Conservation (phyloP, 2,888 invertebrate species). For the Aethes cnicana region DNA sequence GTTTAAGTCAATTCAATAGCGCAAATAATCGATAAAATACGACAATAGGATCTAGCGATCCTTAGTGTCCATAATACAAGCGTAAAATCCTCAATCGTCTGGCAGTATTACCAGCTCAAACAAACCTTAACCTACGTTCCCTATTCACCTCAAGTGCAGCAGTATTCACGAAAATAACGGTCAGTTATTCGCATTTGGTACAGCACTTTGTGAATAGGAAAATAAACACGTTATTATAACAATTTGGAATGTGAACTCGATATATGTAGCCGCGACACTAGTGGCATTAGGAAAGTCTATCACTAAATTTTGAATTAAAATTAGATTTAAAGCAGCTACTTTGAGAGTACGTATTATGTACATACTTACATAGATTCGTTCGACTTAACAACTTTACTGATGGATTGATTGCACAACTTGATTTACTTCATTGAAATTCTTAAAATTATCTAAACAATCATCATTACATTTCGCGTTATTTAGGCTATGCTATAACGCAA, state of each 20-base stretch:
- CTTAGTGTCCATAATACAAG: background rate
- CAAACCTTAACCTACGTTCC: conserved; percentile 39
- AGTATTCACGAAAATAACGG: conserved; percentile 70
- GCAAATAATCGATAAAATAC: no score
- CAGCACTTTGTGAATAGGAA: conserved; percentile 70
- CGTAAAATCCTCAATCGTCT: conserved; percentile 10
- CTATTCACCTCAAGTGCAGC: conserved; percentile 80
- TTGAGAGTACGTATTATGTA: no score
- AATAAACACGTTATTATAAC: conserved; percentile 43
- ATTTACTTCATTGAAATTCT: no score
- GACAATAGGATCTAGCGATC: background rate
- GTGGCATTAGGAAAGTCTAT: conserved; percentile 17
- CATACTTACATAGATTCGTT: no score
- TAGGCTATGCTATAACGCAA: no score
- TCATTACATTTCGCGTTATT: no score
- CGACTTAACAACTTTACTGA: no score
- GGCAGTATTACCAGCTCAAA: conserved; percentile 18
- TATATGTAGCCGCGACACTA: conserved; percentile 14
- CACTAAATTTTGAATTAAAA: background rate
- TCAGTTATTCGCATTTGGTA: conserved; percentile 79
- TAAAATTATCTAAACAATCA: no score
- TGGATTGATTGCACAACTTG: no score
- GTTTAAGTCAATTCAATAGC: no score
- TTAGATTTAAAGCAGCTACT: no score
- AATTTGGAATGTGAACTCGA: conserved; percentile 31